These are phyloP conservation scores for Tolypeutes matacus DNA, from an alignment of 2,797 vertebrate species.

Conservation along the genomic window DNA sequence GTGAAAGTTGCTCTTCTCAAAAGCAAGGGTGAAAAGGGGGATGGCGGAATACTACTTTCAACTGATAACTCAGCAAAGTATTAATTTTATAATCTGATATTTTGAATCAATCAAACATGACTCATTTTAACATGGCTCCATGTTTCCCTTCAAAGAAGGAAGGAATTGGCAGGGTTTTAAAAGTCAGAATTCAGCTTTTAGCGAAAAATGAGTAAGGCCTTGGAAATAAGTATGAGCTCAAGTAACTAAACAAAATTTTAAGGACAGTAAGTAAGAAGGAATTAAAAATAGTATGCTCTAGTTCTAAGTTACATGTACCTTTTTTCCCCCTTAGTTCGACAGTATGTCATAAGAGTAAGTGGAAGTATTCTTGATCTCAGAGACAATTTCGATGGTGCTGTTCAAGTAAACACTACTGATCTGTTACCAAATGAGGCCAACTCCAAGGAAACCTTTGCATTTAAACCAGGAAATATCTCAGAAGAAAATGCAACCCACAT, in stretches of 20 bases:
- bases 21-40: background rate
- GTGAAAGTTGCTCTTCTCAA: background rate
- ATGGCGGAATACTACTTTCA: background rate
- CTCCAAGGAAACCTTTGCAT: conserved; percentile 82
- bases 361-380: conserved; percentile 77
- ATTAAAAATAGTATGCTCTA: background rate
- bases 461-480: conserved; percentile 74
- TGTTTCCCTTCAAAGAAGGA: background rate
- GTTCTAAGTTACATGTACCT: conserved; percentile 33
- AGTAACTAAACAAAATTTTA: background rate
- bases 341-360: conserved; percentile 87
- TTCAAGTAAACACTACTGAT: conserved; percentile 76
- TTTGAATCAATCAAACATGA: conserved; percentile 4
- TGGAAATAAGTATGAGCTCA: background rate
- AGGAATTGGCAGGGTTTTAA: background rate
- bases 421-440: conserved; percentile 82
- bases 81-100: background rate
- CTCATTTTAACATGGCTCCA: background rate
- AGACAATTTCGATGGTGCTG: conserved; percentile 81
- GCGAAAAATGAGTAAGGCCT: conserved; percentile 32
- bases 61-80: background rate
- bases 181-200: conserved; percentile 42
- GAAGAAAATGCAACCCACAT: conserved; percentile 80
- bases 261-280: conserved; percentile 13
- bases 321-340: conserved; percentile 80